Conservation (phyloP, 2,888 invertebrate genomes). For the Sympetrum striolatum region DNA sequence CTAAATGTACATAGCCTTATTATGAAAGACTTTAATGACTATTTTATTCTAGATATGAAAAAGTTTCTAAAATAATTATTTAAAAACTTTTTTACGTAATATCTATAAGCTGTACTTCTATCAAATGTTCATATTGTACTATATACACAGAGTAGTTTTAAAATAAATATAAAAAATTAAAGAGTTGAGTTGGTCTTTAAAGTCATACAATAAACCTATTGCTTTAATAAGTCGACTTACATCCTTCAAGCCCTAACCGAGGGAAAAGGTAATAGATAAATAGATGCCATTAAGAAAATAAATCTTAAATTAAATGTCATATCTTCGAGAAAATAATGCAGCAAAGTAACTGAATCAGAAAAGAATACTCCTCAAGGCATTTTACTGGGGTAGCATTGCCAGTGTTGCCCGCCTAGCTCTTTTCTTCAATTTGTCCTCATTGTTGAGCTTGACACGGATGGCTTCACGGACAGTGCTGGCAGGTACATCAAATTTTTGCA, state of each 20-base stretch:
- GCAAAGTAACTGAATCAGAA: background rate
- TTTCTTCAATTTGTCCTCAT: conserved; percentile 48
- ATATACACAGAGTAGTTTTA: conserved; percentile 12
- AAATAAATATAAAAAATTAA: conserved; percentile 36
- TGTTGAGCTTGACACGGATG: conserved; percentile 48
- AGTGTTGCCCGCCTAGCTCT: conserved; percentile 43
- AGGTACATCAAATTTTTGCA: conserved; percentile 48
- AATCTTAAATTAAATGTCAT: background rate
- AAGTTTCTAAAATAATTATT: conserved; percentile 43
- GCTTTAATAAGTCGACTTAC: background rate
- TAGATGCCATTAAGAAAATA: background rate
- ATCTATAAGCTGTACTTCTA: conserved; percentile 33
- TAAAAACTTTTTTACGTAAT: conserved; percentile 25
- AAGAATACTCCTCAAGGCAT: background rate
- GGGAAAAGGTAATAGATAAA: background rate
- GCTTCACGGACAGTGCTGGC: conserved; percentile 48
- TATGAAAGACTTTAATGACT: conserved; percentile 43
- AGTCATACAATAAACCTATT: background rate
- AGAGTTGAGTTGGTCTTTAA: conserved; percentile 18
- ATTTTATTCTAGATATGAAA: conserved; percentile 42
- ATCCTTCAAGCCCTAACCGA: background rate
- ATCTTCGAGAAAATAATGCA: background rate
- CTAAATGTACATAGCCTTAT: conserved; percentile 44
- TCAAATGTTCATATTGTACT: conserved; percentile 7
- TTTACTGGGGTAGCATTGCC: conserved; percentile 34